These are phyloP conservation scores for Drosophila mulleri DNA, from an alignment of 2,888 invertebrate genomes.

Conservation along the genomic window DNA sequence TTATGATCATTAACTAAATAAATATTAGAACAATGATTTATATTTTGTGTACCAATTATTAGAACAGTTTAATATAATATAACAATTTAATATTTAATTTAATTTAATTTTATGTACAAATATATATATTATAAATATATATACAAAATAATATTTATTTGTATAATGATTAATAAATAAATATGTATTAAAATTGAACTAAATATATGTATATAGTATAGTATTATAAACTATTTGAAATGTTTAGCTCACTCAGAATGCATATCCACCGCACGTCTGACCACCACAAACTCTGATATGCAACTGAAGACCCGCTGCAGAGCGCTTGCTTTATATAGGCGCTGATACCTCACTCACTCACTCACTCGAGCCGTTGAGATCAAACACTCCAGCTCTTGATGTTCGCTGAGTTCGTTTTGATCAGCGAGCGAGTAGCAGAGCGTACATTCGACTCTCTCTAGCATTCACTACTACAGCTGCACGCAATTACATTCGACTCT, in stretches of 20 bases:
- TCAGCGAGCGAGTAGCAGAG: not conserved
- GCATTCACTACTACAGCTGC: too few relatives aligned
- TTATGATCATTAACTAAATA: too few relatives aligned
- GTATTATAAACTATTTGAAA: not conserved
- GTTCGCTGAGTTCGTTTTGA: not conserved
- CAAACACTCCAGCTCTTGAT: not conserved
- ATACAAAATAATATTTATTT: not conserved
- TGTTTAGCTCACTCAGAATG: not conserved
- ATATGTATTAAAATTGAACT: too few relatives aligned
- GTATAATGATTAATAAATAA: not conserved
- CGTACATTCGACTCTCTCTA: not conserved
- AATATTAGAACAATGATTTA: too few relatives aligned
- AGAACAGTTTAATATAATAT: not conserved
- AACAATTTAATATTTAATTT: too few relatives aligned
- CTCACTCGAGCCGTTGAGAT: not conserved
- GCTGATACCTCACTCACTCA: too few relatives aligned
- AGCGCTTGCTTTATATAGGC: not conserved
- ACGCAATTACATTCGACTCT: not conserved
- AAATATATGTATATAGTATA: not conserved
- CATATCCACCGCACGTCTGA: not conserved
- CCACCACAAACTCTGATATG: not conserved
- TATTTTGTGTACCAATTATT: not conserved
- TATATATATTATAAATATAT: not conserved
- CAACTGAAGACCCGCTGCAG: not conserved
- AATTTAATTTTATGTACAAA: too few relatives aligned